phyloP scores from a whole-genome alignment of 37 sponge, comb jelly and placozoan species.

The Ephydatia muelleri region DNA sequence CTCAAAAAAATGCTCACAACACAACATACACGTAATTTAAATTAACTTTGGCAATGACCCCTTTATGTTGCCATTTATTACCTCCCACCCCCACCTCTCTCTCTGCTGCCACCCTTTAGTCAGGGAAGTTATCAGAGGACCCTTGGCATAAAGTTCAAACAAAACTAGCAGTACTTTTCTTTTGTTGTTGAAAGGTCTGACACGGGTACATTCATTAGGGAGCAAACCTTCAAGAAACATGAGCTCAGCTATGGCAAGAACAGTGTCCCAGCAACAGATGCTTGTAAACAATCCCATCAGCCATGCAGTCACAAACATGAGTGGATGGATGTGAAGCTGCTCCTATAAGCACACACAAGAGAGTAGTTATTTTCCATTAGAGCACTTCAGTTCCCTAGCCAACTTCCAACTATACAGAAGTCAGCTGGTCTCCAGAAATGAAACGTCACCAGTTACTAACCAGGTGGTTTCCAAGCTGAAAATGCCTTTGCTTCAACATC shows the following conservation, averaged over 20 bases:
- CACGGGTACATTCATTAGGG: too few relatives aligned
- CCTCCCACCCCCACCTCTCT: too few relatives aligned
- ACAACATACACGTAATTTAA: too few relatives aligned
- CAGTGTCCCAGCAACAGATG: slow-evolving; percentile 75
- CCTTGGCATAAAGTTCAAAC: too few relatives aligned
- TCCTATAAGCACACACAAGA: slow-evolving; percentile 35
- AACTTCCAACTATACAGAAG: too few relatives aligned
- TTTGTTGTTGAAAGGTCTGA: too few relatives aligned
- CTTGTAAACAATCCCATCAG: slow-evolving; percentile 65
- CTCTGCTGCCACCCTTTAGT: too few relatives aligned
- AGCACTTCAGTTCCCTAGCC: background rate
- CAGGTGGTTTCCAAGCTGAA: slow-evolving; percentile 33
- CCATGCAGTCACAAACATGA: slow-evolving; percentile 72
- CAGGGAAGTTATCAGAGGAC: too few relatives aligned
- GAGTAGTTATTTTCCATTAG: background rate
- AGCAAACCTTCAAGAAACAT: slow-evolving; percentile 54
- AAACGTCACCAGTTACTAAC: background rate
- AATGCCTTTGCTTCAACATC: slow-evolving; percentile 18
- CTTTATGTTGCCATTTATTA: too few relatives aligned
- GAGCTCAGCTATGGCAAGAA: slow-evolving; percentile 64
- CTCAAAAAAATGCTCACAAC: background rate
- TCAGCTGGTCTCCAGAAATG: too few relatives aligned
- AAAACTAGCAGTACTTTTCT: too few relatives aligned
- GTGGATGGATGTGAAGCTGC: slow-evolving; percentile 51
- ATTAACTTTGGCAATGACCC: too few relatives aligned